Percentiles rank a stretch among this genome's conserved stretches.
Conservation (phyloP, 1,140 invertebrate species). For the Zaprionus lachaisei region DNA sequence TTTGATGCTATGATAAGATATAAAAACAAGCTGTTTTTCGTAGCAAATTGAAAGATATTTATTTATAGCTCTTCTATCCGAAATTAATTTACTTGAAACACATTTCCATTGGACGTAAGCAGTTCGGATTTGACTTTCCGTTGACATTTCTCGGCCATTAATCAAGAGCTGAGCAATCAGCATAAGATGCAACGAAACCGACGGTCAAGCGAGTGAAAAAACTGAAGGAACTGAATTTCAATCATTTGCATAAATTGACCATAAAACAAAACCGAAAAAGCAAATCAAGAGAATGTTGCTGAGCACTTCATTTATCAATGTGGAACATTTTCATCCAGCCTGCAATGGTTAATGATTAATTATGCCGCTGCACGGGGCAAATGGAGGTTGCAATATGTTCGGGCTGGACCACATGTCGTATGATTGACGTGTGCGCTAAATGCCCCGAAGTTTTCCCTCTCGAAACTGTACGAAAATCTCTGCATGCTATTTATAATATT, state of each 20-base stretch:
- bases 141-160: slow-evolving; percentile 51
- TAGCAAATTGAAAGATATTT: not conserved
- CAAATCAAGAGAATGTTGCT: slow-evolving; percentile 5
- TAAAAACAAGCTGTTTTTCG: not conserved
- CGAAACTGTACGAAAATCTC: slow-evolving; percentile 53
- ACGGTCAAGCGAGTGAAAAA: slow-evolving; percentile 3
- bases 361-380: slow-evolving; percentile 22
- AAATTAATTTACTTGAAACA: slow-evolving; percentile 30
- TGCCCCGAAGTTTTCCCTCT: slow-evolving; percentile 40
- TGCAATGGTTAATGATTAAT: slow-evolving; percentile 68
- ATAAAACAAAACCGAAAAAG: slow-evolving; percentile 66
- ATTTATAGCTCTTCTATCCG: not conserved
- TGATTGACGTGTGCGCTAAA: slow-evolving; percentile 77
- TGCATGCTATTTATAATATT: slow-evolving; percentile 74
- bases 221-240: not conserved
- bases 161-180: slow-evolving; percentile 50
- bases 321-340: slow-evolving; percentile 29
- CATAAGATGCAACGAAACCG: slow-evolving; percentile 25
- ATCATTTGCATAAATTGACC: slow-evolving; percentile 75
- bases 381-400: slow-evolving; percentile 9
- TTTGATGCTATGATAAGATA: too few species aligned
- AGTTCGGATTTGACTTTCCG: slow-evolving; percentile 35
- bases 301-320: slow-evolving; percentile 75
- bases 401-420: slow-evolving; percentile 73
- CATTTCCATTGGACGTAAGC: slow-evolving; percentile 52